phyloP scores from a whole-genome alignment of 2,888 invertebrate genomes.

The Phalera bucephala region DNA sequence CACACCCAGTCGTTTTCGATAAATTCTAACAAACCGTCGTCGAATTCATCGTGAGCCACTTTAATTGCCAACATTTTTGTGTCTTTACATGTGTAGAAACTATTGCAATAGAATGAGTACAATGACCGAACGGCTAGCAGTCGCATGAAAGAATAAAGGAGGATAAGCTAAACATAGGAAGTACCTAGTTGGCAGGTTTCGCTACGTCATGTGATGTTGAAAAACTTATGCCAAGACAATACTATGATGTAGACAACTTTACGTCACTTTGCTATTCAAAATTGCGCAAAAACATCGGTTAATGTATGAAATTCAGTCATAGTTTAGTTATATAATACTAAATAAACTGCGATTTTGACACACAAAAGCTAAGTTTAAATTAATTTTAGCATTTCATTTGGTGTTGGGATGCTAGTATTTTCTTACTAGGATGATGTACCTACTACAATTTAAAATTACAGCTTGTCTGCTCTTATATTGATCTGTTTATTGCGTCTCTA shows the following conservation, averaged over 20 bases:
- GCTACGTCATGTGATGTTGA: slow-evolving; percentile 30
- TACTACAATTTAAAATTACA: too few species aligned
- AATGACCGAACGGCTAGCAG: slow-evolving; percentile 40
- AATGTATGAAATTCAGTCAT: slow-evolving; percentile 4
- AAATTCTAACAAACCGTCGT: slow-evolving; percentile 16
- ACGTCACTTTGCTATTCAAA: slow-evolving; percentile 29
- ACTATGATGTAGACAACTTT: slow-evolving; percentile 32
- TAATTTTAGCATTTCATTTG: too few species aligned
- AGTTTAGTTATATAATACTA: slow-evolving; percentile 8
- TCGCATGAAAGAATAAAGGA: slow-evolving; percentile 44
- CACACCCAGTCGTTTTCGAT: slow-evolving; percentile 20
- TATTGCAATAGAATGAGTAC: slow-evolving; percentile 21
- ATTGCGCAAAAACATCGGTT: too few species aligned
- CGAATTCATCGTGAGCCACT: slow-evolving; percentile 12
- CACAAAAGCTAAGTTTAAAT: too few species aligned
- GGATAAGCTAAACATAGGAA: slow-evolving; percentile 28
- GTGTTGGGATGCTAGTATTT: too few species aligned
- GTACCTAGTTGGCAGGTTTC: slow-evolving; percentile 47
- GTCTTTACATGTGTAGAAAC: slow-evolving; percentile 6
- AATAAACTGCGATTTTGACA: background rate
- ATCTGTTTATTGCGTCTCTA: slow-evolving; percentile 31
- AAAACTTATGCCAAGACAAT: slow-evolving; percentile 36
- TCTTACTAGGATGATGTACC: too few species aligned
- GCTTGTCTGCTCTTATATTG: too few species aligned
- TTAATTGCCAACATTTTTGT: slow-evolving; percentile 30